These are phyloP conservation scores for Helicoverpa assulta DNA, from an alignment of 2,888 invertebrate genomes.

Conservation along the genomic window DNA sequence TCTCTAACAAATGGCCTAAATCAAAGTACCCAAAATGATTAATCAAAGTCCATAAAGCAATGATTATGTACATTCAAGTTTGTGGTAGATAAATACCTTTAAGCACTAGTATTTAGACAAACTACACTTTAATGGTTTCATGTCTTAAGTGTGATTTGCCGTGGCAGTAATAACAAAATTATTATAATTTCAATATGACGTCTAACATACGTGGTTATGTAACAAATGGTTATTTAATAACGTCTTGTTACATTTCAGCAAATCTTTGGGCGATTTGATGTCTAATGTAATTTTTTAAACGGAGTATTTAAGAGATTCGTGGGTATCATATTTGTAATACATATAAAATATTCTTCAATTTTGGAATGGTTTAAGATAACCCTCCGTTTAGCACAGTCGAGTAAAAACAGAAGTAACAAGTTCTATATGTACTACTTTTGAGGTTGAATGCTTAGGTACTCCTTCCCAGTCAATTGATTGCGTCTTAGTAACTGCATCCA, in stretches of 20 bases:
- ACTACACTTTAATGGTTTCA: slow-evolving; percentile 30
- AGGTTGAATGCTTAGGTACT: neutral
- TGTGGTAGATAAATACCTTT: neutral
- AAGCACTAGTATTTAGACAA: slow-evolving; percentile 9
- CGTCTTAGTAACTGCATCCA: neutral
- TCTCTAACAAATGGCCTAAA: neutral
- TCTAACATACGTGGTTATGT: slow-evolving; percentile 4
- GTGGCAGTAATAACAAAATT: slow-evolving; percentile 32
- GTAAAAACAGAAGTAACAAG: too few species aligned
- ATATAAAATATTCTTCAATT: too few species aligned
- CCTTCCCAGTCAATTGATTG: neutral
- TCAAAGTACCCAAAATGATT: neutral
- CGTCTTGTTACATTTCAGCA: neutral
- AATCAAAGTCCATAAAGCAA: neutral
- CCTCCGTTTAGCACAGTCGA: too few species aligned
- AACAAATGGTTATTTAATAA: slow-evolving; percentile 22
- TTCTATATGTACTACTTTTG: too few species aligned
- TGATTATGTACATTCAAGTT: neutral
- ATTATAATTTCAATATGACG: slow-evolving; percentile 12
- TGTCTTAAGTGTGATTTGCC: slow-evolving; percentile 9
- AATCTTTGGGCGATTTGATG: neutral
- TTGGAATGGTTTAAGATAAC: neutral
- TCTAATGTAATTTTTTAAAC: neutral
- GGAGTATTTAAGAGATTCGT: neutral
- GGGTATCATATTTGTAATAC: too few species aligned